phyloP scores from a whole-genome alignment of 2,113 vertebrate species.

The Zosterops hypoxanthus region DNA sequence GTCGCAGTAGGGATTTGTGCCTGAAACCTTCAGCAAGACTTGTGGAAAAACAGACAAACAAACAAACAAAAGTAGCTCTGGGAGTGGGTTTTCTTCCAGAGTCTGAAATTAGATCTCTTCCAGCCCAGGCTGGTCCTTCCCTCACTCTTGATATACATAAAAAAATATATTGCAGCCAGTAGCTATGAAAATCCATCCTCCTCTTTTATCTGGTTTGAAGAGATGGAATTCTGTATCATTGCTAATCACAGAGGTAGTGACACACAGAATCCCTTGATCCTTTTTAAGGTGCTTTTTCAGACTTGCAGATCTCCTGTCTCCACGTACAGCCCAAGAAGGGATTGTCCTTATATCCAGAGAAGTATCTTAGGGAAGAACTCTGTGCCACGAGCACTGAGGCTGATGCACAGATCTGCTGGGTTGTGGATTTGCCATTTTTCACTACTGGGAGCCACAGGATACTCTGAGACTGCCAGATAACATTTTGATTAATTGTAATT shows the following conservation, averaged over 20 bases:
- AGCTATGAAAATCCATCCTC: not conserved
- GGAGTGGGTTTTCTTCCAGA: not conserved
- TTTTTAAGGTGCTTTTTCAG: not conserved
- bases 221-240: not conserved
- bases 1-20: not conserved
- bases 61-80: not conserved
- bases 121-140: not conserved
- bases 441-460: not conserved
- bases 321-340: not conserved
- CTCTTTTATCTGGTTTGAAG: not conserved
- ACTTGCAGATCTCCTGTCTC: not conserved
- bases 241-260: not conserved
- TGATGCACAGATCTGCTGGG: not conserved
- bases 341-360: not conserved
- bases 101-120: not conserved
- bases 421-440: not conserved
- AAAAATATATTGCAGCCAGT: not conserved
- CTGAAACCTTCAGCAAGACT: not conserved
- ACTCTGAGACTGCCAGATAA: not conserved
- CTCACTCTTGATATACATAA: not conserved
- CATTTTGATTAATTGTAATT: not conserved
- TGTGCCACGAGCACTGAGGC: not conserved
- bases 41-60: not conserved
- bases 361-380: not conserved
- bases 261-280: not conserved